Evolutionary conservation across 2,797 vertebrate genomes (phyloP), one percentile per base, ranked within the genome.

Genomic region (Diceros bicornis): DNA sequence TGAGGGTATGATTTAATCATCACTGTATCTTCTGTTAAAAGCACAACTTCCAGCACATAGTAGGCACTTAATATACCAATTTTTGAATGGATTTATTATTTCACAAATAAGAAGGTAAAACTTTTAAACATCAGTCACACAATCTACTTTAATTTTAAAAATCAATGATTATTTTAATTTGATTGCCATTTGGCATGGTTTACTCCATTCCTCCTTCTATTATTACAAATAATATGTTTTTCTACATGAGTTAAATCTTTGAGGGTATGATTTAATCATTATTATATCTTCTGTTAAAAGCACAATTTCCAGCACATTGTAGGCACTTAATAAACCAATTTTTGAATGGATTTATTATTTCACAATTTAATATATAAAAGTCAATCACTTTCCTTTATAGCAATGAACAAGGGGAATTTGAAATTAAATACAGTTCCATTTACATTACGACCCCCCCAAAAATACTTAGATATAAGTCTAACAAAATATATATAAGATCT

Each of bases 121-220:
- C 8, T 14, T 37, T 87, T 89, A 79, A 62, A 83, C 7, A 59
- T 34, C 12, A 94, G 23, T 50, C 23, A 74, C 2, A 47, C 9
- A 69, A 66, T 29, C 9, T 86, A 94, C 86, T 44, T 18, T 81
- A 75, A 77, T 84, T 91, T 84, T 23, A 41, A 44, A 90, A 97
- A 88, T 59, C 61, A 91, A 59, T 62, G 41, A 72, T 77, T 79
- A 71, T 75, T 93, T 92, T 86, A 96, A 92, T 92, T 95, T 93
- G 44, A 82, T 94, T 97, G 82, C 9, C 29, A 59, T 47, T 86
- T 91, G 61, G 41, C 82, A 94, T 21, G 34, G 5, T 81, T 52
- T 59, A 88, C 13, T 92, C 17, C 18, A 91, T n/a, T 1, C 47
- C 18, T 96, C 66, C 44, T 91, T 85, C 74, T 89, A 23, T 84